A percentile compares a stretch with the other conserved stretches of the same genome.
Evolutionary conservation across 2,113 vertebrate species (phyloP).

Genomic region (Urocitellus parryii): DNA sequence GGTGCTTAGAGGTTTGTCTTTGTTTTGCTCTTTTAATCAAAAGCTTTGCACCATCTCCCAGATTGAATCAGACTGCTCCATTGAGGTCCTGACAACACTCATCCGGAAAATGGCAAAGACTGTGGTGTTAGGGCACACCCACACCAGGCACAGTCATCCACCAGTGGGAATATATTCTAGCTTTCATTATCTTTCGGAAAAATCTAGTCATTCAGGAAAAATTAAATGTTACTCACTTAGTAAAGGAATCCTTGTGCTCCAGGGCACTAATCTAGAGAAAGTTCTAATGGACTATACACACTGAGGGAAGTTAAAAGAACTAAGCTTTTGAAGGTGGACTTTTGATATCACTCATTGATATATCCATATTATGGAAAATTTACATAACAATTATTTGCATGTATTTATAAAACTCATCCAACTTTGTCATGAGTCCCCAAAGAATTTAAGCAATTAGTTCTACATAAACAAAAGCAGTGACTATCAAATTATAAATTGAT

Average conservation of each 20-base stretch:
- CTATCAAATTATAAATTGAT: constrained; percentile 25
- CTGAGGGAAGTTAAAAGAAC: background rate
- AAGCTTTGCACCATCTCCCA: rapidly evolving
- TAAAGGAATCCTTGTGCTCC: background rate
- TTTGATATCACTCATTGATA: background rate
- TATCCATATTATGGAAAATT: background rate
- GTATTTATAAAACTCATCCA: background rate
- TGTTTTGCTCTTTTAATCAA: background rate
- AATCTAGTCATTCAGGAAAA: background rate
- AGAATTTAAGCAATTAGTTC: background rate
- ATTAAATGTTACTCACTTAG: background rate
- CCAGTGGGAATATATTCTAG: background rate
- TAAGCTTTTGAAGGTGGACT: background rate
- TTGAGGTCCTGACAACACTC: background rate
- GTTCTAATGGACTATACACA: background rate
- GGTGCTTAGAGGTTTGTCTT: background rate
- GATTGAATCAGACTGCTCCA: rapidly evolving
- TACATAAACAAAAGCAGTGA: background rate
- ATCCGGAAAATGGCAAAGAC: background rate
- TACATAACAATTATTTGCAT: background rate
- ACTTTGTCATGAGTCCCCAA: background rate
- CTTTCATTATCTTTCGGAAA: background rate
- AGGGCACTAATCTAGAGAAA: background rate
- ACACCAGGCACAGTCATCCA: background rate
- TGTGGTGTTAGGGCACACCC: rapidly evolving